Evolutionary conservation across 2,888 invertebrate species (phyloP).

Genomic region (Subacronicta megacephala): DNA sequence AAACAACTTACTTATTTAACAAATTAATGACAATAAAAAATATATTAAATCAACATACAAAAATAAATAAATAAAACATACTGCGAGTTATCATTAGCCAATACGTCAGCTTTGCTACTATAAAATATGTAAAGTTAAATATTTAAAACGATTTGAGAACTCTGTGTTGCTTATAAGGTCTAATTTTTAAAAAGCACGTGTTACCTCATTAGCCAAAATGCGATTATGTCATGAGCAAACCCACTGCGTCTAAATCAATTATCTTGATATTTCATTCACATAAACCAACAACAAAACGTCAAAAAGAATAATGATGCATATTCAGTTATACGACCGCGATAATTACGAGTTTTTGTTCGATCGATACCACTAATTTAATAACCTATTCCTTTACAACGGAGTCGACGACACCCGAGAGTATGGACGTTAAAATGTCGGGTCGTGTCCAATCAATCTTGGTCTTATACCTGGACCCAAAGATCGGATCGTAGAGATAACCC

Average conservation of each 20-base stretch:
- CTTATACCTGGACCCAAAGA: constrained; percentile 81
- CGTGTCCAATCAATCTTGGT: constrained; percentile 87
- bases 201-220: constrained; percentile 44
- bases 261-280: constrained; percentile 65
- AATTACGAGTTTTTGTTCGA: constrained; percentile 75
- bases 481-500: constrained; percentile 87
- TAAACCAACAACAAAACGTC: constrained; percentile 59
- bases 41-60: too few relatives aligned
- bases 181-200: constrained; percentile 22
- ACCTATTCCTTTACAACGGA: constrained; percentile 76
- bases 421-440: constrained; percentile 85
- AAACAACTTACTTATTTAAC: too few relatives aligned
- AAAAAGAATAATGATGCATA: constrained; percentile 66
- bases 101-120: too few relatives aligned
- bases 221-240: constrained; percentile 32
- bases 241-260: constrained; percentile 53
- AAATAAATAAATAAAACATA: too few relatives aligned
- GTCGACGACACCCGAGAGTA: constrained; percentile 85
- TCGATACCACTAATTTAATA: constrained; percentile 86
- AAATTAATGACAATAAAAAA: too few relatives aligned
- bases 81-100: too few relatives aligned
- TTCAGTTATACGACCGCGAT: constrained; percentile 64
- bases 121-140: too few relatives aligned
- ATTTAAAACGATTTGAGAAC: too few relatives aligned
- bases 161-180: not conserved